Evolutionary conservation across 2,113 vertebrate species (phyloP).

Genomic region (Leiothrix lutea): DNA sequence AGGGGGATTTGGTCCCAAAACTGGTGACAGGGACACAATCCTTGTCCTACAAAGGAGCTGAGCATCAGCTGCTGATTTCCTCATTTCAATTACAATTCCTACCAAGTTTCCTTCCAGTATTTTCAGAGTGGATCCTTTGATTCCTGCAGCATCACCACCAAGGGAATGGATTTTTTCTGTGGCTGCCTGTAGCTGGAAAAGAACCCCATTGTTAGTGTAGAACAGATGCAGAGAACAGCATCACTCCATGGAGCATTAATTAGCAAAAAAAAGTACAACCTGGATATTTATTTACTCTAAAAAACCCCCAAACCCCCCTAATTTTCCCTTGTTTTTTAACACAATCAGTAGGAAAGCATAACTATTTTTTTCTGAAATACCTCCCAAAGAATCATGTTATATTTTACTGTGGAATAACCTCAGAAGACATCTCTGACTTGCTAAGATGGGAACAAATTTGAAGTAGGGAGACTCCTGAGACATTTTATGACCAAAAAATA

Average conservation of each 20-base stretch:
- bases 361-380: neutral
- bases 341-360: neutral
- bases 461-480: neutral
- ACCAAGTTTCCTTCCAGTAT: slow-evolving; percentile 60
- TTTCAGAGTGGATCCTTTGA: slow-evolving; percentile 46
- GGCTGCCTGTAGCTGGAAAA: slow-evolving; percentile 75
- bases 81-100: neutral
- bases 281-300: neutral
- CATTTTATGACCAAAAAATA: neutral
- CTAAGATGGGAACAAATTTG: neutral
- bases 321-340: neutral
- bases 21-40: neutral
- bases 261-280: neutral
- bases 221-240: neutral
- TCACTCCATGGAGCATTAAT: neutral
- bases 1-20: neutral
- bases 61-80: neutral
- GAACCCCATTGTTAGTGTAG: neutral
- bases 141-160: slow-evolving; percentile 20
- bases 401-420: neutral
- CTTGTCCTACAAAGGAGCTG: neutral
- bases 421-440: neutral
- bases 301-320: neutral
- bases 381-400: neutral
- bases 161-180: slow-evolving; percentile 24